Conservation (phyloP, 2,888 invertebrate genomes). For the Hydraecia micacea region DNA sequence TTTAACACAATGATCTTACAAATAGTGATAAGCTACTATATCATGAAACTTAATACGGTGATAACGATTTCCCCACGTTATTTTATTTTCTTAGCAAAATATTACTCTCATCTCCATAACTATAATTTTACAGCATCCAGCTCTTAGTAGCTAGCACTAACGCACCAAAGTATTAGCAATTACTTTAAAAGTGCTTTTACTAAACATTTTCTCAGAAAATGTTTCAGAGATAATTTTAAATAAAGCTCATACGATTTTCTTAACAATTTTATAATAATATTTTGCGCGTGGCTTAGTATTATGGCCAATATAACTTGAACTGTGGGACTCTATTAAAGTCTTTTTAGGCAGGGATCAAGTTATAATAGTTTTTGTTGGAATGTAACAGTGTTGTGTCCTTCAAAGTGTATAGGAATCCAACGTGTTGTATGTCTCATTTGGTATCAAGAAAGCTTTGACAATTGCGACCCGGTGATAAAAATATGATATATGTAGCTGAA, state of each 20-base stretch:
- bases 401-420: constrained; percentile 6
- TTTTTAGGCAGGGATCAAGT: background rate
- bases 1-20: background rate
- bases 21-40: background rate
- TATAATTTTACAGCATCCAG: constrained; percentile 1
- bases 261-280: constrained; percentile 49
- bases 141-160: constrained; percentile 26
- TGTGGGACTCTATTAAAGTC: background rate
- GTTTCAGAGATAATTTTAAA: constrained; percentile 40
- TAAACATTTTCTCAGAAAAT: constrained; percentile 43
- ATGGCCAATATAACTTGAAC: constrained; percentile 9
- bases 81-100: constrained; percentile 13
- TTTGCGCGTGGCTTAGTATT: constrained; percentile 8
- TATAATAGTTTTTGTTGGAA: background rate
- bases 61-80: background rate
- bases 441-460: constrained; percentile 4
- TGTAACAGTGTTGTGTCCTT: background rate
- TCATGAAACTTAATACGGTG: background rate
- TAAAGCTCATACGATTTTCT: constrained; percentile 45
- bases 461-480: background rate
- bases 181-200: constrained; percentile 41
- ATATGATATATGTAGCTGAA: background rate
- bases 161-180: constrained; percentile 45
- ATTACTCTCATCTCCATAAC: background rate
- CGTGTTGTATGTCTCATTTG: constrained; percentile 41